A percentile compares a stretch with the other conserved stretches of the same genome.
phyloP scores from a whole-genome alignment of 2,888 invertebrate genomes.

The Melangyna quadrimaculata region DNA sequence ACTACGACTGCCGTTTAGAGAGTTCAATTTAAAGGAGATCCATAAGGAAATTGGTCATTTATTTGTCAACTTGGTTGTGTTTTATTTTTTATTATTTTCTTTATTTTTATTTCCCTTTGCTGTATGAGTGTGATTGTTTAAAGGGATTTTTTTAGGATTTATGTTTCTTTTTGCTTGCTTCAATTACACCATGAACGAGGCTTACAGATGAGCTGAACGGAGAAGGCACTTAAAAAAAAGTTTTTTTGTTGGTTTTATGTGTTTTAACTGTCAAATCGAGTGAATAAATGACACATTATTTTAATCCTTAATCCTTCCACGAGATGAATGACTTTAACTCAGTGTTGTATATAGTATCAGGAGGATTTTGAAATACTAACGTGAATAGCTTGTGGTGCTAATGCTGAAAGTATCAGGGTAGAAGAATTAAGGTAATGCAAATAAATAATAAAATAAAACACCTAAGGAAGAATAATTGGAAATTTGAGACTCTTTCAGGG shows the following conservation, averaged over 20 bases:
- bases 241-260: constrained; percentile 23
- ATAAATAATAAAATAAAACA: too few relatives aligned
- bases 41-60: constrained; percentile 60
- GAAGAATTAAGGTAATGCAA: too few relatives aligned
- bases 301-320: constrained; percentile 38
- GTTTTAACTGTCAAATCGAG: constrained; percentile 52
- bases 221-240: background rate
- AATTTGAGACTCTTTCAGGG: too few relatives aligned
- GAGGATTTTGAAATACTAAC: too few relatives aligned
- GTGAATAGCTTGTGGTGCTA: too few relatives aligned
- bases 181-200: constrained; percentile 23
- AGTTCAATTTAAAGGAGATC: constrained; percentile 20
- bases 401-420: too few relatives aligned
- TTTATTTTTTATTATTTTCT: constrained; percentile 20
- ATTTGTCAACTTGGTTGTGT: constrained; percentile 35
- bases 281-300: constrained; percentile 66
- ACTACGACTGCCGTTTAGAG: constrained; percentile 9
- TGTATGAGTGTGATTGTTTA: constrained; percentile 35
- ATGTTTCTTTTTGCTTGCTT: constrained; percentile 30
- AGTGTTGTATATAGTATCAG: background rate
- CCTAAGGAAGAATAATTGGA: too few relatives aligned
- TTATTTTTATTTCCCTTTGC: background rate
- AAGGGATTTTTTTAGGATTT: constrained; percentile 43
- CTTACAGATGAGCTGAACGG: background rate
- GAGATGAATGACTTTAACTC: constrained; percentile 51